Conservation (phyloP, 2,888 invertebrate species). For the Therioaphis trifolii region DNA sequence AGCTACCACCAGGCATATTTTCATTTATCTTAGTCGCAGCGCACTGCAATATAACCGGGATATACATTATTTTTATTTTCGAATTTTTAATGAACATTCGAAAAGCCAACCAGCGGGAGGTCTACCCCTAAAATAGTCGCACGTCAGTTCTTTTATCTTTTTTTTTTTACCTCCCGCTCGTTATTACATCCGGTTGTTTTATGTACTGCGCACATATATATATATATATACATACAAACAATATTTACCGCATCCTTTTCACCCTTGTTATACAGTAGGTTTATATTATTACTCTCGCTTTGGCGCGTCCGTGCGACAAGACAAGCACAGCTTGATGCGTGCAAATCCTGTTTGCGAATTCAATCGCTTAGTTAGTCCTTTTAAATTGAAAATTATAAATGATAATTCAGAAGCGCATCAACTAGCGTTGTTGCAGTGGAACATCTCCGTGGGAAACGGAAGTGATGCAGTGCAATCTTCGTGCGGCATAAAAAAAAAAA, state of each 20-base stretch:
- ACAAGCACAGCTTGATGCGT: conserved; percentile 39
- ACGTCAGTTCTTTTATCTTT: conserved; percentile 53
- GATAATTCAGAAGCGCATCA: not conserved
- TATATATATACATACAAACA: conserved; percentile 22
- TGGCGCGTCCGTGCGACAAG: not conserved
- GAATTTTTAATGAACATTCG: conserved; percentile 50
- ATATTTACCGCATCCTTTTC: conserved; percentile 43
- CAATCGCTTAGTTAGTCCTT: conserved; percentile 15
- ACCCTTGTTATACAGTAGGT: conserved; percentile 33
- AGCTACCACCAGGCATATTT: not conserved
- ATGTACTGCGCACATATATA: conserved; percentile 8
- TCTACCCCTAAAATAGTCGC: conserved; percentile 24
- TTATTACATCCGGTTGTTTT: conserved; percentile 62
- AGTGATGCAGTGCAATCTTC: no score
- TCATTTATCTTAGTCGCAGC: conserved; percentile 15
- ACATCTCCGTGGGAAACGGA: not conserved
- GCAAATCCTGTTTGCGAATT: conserved; percentile 35
- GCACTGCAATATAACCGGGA: conserved; percentile 28
- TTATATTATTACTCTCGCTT: conserved; percentile 40
- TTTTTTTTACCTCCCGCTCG: conserved; percentile 51
- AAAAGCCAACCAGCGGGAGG: conserved; percentile 53
- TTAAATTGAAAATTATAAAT: conserved; percentile 29
- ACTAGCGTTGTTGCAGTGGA: not conserved
- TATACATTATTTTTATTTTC: conserved; percentile 14
- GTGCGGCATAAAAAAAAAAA: not conserved